Conservation (phyloP, 2,113 vertebrate genomes). For the Solenodon paradoxus region DNA sequence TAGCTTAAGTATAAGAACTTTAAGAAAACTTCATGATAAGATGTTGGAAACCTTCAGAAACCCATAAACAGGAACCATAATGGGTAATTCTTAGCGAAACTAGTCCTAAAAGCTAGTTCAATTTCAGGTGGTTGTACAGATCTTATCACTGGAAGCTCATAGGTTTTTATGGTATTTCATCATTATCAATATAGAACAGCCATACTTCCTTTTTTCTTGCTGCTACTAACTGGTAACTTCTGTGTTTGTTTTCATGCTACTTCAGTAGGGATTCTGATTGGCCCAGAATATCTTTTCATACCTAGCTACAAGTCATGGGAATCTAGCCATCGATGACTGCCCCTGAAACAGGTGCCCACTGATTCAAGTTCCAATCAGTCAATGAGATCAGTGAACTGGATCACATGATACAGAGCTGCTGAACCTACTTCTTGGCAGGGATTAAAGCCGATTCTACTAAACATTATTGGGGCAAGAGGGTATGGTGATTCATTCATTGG, state of each 20-base stretch:
- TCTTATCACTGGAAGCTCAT: background rate
- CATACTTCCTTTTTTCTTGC: background rate
- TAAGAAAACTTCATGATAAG: slow-evolving; percentile 45
- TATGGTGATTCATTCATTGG: background rate
- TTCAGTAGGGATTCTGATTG: background rate
- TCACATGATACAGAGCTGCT: background rate
- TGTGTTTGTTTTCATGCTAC: background rate
- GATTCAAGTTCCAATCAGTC: background rate
- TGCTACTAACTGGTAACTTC: background rate
- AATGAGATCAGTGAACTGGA: background rate
- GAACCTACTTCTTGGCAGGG: background rate
- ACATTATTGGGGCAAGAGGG: background rate
- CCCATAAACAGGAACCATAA: background rate
- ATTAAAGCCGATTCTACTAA: background rate
- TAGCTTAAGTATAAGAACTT: slow-evolving; percentile 23
- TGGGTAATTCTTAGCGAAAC: background rate
- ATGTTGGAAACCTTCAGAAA: slow-evolving; percentile 35
- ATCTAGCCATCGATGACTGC: background rate
- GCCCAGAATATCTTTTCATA: background rate
- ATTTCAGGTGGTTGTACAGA: background rate
- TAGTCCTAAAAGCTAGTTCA: background rate
- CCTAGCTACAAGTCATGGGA: background rate
- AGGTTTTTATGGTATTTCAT: background rate
- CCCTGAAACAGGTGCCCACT: background rate
- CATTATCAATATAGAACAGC: background rate